These are phyloP conservation scores for Cerastis leucographa DNA, from an alignment of 2,888 invertebrate genomes.

Conservation along the genomic window DNA sequence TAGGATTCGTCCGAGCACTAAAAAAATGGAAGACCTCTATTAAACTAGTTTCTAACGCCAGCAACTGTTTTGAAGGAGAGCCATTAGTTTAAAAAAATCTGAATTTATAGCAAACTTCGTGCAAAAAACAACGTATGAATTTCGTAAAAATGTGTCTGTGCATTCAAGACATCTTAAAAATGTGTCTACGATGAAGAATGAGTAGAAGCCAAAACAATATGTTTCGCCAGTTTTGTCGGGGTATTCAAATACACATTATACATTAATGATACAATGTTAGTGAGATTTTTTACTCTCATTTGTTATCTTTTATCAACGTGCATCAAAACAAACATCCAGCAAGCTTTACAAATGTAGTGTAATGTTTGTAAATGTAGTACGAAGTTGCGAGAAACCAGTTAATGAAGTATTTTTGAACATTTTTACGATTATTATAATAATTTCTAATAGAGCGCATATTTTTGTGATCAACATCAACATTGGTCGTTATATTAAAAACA, in stretches of 20 bases:
- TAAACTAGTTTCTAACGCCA: conserved; percentile 27
- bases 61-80: conserved; percentile 5
- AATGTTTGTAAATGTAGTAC: not conserved
- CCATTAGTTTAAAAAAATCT: conserved; percentile 20
- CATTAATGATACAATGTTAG: conserved; percentile 45
- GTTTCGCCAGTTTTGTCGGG: conserved; percentile 42
- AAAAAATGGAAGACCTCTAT: conserved; percentile 4
- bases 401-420: conserved; percentile 25
- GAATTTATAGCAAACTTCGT: conserved; percentile 42
- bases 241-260: conserved; percentile 50
- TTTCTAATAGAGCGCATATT: conserved; percentile 38
- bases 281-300: conserved; percentile 3
- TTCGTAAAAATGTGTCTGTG: conserved; percentile 56
- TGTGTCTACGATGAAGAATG: conserved; percentile 46
- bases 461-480: conserved; percentile 45
- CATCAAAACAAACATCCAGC: conserved; percentile 19
- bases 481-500: conserved; percentile 41
- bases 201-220: conserved; percentile 53
- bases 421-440: conserved; percentile 25
- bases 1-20: not conserved
- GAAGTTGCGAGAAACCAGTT: conserved; percentile 4
- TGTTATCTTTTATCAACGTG: conserved; percentile 29
- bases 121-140: conserved; percentile 44
- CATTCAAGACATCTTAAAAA: conserved; percentile 52
- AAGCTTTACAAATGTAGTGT: too few relatives aligned